Evolutionary conservation across 2,113 vertebrate species (phyloP), one percentile per base, ranked within the genome.

Genomic region (Hypanus sabinus): DNA sequence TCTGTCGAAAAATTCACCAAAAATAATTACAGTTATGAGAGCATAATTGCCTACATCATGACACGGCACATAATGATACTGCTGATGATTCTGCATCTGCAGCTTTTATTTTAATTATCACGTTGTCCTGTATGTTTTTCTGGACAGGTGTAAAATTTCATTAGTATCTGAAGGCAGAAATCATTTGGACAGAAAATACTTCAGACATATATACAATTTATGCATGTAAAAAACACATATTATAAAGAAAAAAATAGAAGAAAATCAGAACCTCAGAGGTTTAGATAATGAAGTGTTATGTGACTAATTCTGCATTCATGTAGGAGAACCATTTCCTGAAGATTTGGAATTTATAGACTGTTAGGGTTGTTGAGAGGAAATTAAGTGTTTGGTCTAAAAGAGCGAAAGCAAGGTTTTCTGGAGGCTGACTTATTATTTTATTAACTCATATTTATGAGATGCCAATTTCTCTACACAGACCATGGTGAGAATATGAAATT

Each of bases 241-340:
- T 62, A n/a, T 62, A 88, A 70, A 88, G 83, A 62, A 88, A 88
- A 46, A 60, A 87, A 87, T 88, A 62, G 83, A 55, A 62, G 24
- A 62, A 88, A 88, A 88, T 62, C 83, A 88, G 55, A 87, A 87
- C 83, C 83, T 60, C 57, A 60, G 83, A 88, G 83, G 83, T 57
- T 57, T 30, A 62, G 27, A 88, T 27, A 62, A 88, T 88, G 57
- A 88, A 62, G 83, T 88, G 83, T 88, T 88, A 88, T 88, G 83
- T 88, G 83, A 88, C 83, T 88, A 88, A 62, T 88, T 55, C 83
- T 88, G 83, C 83, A 88, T 88, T 88, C 60, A 88, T 88, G 83
- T 62, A n/a, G 83, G 83, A 88, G 57, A 88, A 62, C 83, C 83
- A 88, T 88, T 88, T 88, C 83, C 83, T 88, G 83, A 60, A 88